A percentile compares a stretch with the other conserved stretches of the same genome.
Conservation (phyloP, 2,797 vertebrate genomes). For the Mus spretus region DNA sequence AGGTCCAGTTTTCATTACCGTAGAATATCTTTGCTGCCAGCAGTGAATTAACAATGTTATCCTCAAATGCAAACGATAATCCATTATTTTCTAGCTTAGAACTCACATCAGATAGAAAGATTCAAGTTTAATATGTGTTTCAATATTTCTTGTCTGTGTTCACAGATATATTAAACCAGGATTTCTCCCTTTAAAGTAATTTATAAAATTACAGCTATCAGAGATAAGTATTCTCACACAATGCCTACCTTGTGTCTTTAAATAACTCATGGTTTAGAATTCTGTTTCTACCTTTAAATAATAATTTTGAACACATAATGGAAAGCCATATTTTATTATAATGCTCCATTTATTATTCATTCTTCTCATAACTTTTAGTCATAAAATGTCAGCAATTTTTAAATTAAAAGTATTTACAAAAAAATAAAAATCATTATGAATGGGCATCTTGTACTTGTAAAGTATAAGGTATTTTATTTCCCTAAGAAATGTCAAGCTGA, state of each 20-base stretch:
- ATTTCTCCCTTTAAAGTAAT: conserved; percentile 58
- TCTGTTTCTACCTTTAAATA: conserved; percentile 13
- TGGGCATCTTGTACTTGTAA: neutral
- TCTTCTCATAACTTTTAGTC: conserved; percentile 1
- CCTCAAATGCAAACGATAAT: conserved; percentile 22
- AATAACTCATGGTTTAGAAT: neutral
- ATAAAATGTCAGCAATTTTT: conserved; percentile 58
- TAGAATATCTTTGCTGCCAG: conserved; percentile 11
- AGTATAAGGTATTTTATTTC: conserved; percentile 4
- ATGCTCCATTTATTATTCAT: conserved; percentile 31
- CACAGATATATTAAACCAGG: conserved; percentile 35
- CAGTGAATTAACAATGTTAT: neutral
- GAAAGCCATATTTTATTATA: conserved; percentile 56
- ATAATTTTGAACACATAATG: conserved; percentile 26
- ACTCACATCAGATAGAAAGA: conserved; percentile 15
- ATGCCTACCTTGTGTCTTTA: neutral
- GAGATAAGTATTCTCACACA: conserved; percentile 52
- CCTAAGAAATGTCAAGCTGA: neutral
- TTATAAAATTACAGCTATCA: conserved; percentile 49
- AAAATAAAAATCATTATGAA: neutral
- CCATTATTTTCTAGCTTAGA: conserved; percentile 20
- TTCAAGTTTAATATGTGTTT: conserved; percentile 45
- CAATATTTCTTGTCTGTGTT: conserved; percentile 45
- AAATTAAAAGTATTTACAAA: conserved; percentile 53
- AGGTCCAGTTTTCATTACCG: conserved; percentile 25